Conservation (phyloP, 2,888 invertebrate genomes). For the Oligia latruncula region DNA sequence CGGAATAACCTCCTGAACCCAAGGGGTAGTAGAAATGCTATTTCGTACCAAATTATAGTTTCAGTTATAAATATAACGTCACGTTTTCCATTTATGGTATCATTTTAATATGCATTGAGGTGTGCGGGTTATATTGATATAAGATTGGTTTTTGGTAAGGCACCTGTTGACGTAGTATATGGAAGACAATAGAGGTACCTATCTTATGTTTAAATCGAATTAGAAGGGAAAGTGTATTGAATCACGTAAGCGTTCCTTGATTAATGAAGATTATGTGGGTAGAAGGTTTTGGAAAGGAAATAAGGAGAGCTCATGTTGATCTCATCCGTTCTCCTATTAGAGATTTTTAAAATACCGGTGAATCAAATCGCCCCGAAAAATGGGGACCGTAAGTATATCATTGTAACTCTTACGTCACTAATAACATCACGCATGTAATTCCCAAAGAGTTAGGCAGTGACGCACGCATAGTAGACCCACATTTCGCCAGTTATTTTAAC, state of each 20-base stretch:
- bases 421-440: not conserved
- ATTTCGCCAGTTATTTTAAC: no score
- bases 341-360: not conserved
- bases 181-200: not conserved
- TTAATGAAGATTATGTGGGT: not conserved
- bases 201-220: slow-evolving; percentile 5
- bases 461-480: no score
- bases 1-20: slow-evolving; percentile 27
- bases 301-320: not conserved
- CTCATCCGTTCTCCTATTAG: not conserved
- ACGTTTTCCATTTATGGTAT: slow-evolving; percentile 34
- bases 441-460: no score
- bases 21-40: slow-evolving; percentile 29
- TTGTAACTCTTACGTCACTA: not conserved
- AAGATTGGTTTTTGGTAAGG: slow-evolving; percentile 7
- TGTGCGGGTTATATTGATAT: slow-evolving; percentile 24
- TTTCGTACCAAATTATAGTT: slow-evolving; percentile 32
- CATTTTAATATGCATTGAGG: slow-evolving; percentile 27
- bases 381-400: not conserved
- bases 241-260: not conserved
- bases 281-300: not conserved
- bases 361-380: not conserved
- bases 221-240: not conserved
- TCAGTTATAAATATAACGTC: slow-evolving; percentile 24
- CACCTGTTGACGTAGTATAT: not conserved